A percentile compares a stretch with the other conserved stretches of the same genome.
phyloP scores from a whole-genome alignment of 2,888 invertebrate species.

The Pristionchus fissidentatus region DNA sequence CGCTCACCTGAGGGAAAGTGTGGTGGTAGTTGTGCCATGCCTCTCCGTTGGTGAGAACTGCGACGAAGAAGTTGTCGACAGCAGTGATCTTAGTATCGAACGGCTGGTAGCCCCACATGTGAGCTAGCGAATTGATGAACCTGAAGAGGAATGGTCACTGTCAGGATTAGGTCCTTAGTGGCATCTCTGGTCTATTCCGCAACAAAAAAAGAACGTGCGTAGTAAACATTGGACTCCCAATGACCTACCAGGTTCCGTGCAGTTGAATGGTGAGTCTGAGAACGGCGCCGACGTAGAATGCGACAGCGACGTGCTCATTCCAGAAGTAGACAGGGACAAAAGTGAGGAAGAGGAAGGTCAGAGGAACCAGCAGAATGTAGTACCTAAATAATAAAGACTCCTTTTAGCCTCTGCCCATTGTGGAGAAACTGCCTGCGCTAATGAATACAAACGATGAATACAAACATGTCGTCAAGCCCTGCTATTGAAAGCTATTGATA shows the following conservation, averaged over 20 bases:
- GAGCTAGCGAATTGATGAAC: slow-evolving; percentile 92
- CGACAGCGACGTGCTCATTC: slow-evolving; percentile 85
- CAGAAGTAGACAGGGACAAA: slow-evolving; percentile 81
- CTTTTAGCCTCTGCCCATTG: too few species aligned
- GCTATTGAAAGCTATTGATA: not conserved
- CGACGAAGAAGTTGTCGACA: slow-evolving; percentile 70
- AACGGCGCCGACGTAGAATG: slow-evolving; percentile 87
- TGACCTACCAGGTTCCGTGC: slow-evolving; percentile 86
- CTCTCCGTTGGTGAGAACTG: slow-evolving; percentile 74
- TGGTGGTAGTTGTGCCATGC: slow-evolving; percentile 79
- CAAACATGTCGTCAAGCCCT: not conserved
- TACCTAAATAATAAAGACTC: slow-evolving; percentile 77
- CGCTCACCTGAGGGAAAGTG: slow-evolving; percentile 78
- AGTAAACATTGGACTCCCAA: not conserved
- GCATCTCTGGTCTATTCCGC: too few species aligned
- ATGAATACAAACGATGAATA: not conserved
- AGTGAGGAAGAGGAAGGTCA: slow-evolving; percentile 87
- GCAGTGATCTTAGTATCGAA: slow-evolving; percentile 83
- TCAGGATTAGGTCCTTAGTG: too few species aligned
- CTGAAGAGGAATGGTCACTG: not conserved
- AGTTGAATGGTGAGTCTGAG: slow-evolving; percentile 88
- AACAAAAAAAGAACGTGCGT: not conserved
- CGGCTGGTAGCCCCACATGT: slow-evolving; percentile 90
- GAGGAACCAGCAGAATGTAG: slow-evolving; percentile 85
- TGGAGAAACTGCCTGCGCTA: too few species aligned